Evolutionary conservation across 2,113 vertebrate genomes (phyloP), one percentile per base, ranked within the genome.

Genomic region (Eira barbara): DNA sequence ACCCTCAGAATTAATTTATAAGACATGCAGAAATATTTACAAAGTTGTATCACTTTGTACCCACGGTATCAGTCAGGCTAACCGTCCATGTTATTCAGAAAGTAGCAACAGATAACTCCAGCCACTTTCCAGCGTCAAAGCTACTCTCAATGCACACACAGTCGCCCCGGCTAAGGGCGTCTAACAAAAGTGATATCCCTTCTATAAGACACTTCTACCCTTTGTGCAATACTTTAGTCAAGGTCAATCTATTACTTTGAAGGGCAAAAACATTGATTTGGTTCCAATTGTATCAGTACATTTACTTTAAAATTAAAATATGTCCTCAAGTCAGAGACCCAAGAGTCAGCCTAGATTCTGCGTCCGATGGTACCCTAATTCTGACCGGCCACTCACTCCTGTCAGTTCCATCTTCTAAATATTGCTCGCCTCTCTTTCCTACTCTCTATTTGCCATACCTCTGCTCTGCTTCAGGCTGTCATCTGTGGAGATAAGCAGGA

Each of bases 241-340:
- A 47, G n/a, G 21, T 13, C 21, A 74, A 61, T 55, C 55, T 80
- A 61, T 73, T 88, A 65, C 39, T 82, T 57, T 79, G 27, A 96
- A 79, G 10, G n/a, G 21, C 31, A 73, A 74, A 89, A 82, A 84
- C 29, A 91, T 93, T 86, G 57, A 65, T 59, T 89, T 89, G 31
- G 17, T 67, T 85, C 59, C 82, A 39, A 86, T 87, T 96, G 39
- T 73, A 81, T 34, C 18, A 61, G 59, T 27, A 61, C 29, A 92
- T 91, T 96, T 92, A 90, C 73, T 83, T 83, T 76, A 27, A 90
- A 93, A 95, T 81, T 79, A 89, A 91, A 76, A 31, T 76, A 84
- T 31, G n/a, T 59, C 15, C 74, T 61, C 45, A 83, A 12, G 14
- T 47, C 86, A 96, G 78, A 93, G 11, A 11, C 71, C 42, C 61